Percentiles rank a stretch among this genome's conserved stretches.
These are phyloP conservation scores for Troides helena DNA, from an alignment of 2,888 invertebrate genomes.

Conservation along the genomic window DNA sequence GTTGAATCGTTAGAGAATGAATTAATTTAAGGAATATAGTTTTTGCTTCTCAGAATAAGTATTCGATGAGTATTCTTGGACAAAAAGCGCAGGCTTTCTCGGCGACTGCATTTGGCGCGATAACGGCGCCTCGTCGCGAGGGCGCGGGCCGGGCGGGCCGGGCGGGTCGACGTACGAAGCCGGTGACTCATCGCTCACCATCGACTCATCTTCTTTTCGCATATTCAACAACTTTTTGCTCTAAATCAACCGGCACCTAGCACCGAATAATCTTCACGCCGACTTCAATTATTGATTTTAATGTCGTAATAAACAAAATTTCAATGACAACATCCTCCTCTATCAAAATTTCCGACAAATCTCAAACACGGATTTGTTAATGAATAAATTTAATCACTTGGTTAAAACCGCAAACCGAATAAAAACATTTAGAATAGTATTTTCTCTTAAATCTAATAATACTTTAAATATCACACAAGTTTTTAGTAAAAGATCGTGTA, in stretches of 20 bases:
- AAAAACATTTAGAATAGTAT: too few species aligned
- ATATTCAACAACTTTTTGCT: not conserved
- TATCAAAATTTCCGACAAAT: too few species aligned
- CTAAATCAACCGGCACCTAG: not conserved
- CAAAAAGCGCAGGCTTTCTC: conserved; percentile 39
- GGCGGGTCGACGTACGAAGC: conserved; percentile 66
- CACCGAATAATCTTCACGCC: not conserved
- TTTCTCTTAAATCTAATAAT: too few species aligned
- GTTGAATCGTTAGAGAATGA: not conserved
- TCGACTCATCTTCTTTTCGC: conserved; percentile 44
- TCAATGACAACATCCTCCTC: too few species aligned
- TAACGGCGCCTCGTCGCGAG: conserved; percentile 55
- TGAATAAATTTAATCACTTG: too few species aligned
- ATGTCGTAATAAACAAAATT: too few species aligned
- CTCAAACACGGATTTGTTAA: too few species aligned
- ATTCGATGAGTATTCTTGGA: conserved; percentile 32
- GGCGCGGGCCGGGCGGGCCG: conserved; percentile 32
- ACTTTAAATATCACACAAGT: too few species aligned
- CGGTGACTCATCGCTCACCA: conserved; percentile 61
- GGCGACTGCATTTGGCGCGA: conserved; percentile 50
- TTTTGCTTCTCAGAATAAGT: conserved; percentile 12
- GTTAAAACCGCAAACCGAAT: too few species aligned
- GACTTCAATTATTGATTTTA: too few species aligned
- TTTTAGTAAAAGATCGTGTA: too few species aligned
- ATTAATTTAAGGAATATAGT: not conserved